Evolutionary conservation across 2,797 vertebrate species (phyloP), one percentile per base, ranked within the genome.

Genomic region (Phataginus tetradactyla): DNA sequence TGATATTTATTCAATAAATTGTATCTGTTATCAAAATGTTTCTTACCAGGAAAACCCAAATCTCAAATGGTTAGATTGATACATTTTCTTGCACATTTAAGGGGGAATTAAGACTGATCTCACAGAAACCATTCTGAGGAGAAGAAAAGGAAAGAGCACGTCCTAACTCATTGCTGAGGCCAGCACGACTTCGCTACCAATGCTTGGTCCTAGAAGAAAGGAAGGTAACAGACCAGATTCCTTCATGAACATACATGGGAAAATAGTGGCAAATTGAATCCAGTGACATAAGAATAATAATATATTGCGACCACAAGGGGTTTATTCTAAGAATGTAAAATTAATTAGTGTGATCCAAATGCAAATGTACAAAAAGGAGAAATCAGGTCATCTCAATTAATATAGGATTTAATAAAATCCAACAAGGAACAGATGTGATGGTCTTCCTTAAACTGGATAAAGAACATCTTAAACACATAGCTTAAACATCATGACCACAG

Each of bases 201-300:
- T 27, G 7, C n/a, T 27, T 34, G 14, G 23, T 21, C 10, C 10
- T 3, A 5, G 42, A 14, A 74, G 79, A 27, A 27, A 45, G 68
- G 34, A 45, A 37, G 57, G 7, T 14, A 10, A 39, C 18, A 64
- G 20, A 27, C 6, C 17, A 4, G 2, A 20, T n/a, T 39, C 49
- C 45, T 51, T 72, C 42, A 5, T 0, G 4, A 59, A 29, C 10
- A 7, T 3, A 27, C 17, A 0, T 0, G 9, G 17, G n/a, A 17
- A 93, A 34, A n/a, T 7, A 6, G 2, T 14, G 51, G n/a, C 2
- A 1, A 29, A n/a, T 11, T 55, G 68, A 61, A 51, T 27, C 42
- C 49, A 23, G 17, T 1, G 55, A 29, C 9, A 5, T 6, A 32
- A n/a, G 45, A 7, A 45, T 25, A 17, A 37, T 15, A 11, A 29